These are phyloP conservation scores for Auanema sp. DNA, from an alignment of 2,888 invertebrate species.

Conservation along the genomic window DNA sequence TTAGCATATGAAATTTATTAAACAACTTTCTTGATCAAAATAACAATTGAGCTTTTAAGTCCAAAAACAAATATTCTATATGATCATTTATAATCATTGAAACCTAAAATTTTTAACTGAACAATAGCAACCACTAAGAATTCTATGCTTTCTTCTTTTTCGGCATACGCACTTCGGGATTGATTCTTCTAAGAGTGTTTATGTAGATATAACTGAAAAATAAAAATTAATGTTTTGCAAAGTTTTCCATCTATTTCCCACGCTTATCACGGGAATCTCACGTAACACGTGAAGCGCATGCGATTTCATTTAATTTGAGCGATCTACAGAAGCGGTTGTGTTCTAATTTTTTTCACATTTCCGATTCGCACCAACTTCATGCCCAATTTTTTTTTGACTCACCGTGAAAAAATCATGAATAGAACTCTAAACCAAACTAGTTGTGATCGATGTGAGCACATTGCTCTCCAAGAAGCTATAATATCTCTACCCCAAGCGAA, in stretches of 20 bases:
- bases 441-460: slow-evolving; percentile 76
- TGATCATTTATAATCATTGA: too few species aligned
- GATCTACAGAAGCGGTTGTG: not conserved
- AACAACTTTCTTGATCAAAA: too few species aligned
- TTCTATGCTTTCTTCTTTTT: slow-evolving; percentile 7
- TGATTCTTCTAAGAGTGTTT: slow-evolving; percentile 43
- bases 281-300: too few species aligned
- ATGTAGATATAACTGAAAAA: slow-evolving; percentile 41
- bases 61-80: too few species aligned
- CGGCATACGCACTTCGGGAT: slow-evolving; percentile 20
- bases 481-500: slow-evolving; percentile 53
- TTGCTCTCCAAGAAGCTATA: slow-evolving; percentile 46
- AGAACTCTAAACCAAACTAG: slow-evolving; percentile 90
- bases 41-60: too few species aligned
- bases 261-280: too few species aligned
- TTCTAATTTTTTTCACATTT: not conserved
- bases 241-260: too few species aligned
- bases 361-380: not conserved
- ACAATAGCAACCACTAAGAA: too few species aligned
- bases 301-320: too few species aligned
- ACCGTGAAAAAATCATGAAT: slow-evolving; percentile 72
- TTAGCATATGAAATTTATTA: too few species aligned
- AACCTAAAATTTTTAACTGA: too few species aligned
- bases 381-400: slow-evolving; percentile 16
- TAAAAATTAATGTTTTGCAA: not conserved